Evolutionary conservation across 2,797 vertebrate genomes (phyloP).

Genomic region (Meriones psammophilus): DNA sequence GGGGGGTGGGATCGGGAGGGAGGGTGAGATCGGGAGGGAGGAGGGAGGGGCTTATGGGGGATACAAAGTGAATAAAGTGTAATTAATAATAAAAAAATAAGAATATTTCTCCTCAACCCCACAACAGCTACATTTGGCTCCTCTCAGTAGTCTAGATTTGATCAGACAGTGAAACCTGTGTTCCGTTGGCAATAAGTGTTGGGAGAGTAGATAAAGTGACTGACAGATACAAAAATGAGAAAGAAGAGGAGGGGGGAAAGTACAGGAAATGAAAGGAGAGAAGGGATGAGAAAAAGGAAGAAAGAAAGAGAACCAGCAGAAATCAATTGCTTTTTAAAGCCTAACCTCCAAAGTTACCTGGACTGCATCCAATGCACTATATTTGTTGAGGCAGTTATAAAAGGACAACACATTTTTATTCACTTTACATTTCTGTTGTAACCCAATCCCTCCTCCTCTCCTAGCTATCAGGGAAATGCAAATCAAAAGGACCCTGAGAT

Average conservation of each 20-base stretch:
- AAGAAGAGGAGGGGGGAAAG: not conserved
- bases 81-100: not conserved
- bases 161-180: not conserved
- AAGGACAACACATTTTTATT: too few relatives aligned
- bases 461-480: too few relatives aligned
- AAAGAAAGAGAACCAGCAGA: not conserved
- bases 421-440: too few relatives aligned
- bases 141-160: not conserved
- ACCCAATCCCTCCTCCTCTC: too few relatives aligned
- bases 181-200: not conserved
- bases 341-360: not conserved
- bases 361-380: not conserved
- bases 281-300: not conserved
- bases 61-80: not conserved
- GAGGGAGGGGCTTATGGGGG: too few relatives aligned
- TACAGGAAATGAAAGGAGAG: not conserved
- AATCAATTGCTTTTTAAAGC: not conserved
- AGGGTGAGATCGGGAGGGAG: too few relatives aligned
- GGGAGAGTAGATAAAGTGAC: not conserved
- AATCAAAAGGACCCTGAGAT: too few relatives aligned
- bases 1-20: too few relatives aligned
- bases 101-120: not conserved
- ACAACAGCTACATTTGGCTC: not conserved
- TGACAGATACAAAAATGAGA: not conserved
- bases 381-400: not conserved